These are phyloP conservation scores for Dioctria linearis DNA, from an alignment of 2,888 invertebrate species.

Conservation along the genomic window DNA sequence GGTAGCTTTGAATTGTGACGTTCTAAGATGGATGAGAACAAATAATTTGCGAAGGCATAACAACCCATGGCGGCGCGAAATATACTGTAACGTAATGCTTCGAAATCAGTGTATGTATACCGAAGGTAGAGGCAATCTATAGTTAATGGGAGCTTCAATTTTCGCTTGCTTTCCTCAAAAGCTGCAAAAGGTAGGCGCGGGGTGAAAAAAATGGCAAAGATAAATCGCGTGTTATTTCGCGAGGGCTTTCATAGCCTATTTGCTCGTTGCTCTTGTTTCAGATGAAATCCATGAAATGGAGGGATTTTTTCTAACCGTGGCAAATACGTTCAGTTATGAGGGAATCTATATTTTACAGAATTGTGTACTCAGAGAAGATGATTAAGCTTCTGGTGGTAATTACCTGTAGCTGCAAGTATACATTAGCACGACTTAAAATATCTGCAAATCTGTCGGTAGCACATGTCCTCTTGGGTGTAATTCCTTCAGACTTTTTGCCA, in stretches of 20 bases:
- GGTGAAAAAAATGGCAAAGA: slow-evolving; percentile 44
- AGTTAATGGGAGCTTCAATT: not conserved
- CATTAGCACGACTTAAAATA: slow-evolving; percentile 7
- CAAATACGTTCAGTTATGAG: slow-evolving; percentile 19
- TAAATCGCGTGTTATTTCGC: slow-evolving; percentile 16
- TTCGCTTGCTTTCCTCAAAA: slow-evolving; percentile 6
- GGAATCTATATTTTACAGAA: slow-evolving; percentile 2
- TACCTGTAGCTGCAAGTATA: slow-evolving; percentile 7
- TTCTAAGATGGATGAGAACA: slow-evolving; percentile 4
- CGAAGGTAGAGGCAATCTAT: not conserved
- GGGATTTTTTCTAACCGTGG: slow-evolving; percentile 7
- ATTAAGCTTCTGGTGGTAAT: slow-evolving; percentile 47
- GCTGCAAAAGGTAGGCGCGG: not conserved
- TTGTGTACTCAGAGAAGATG: not conserved
- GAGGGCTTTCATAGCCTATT: not conserved
- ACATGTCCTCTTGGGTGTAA: slow-evolving; percentile 7
- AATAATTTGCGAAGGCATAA: slow-evolving; percentile 14
- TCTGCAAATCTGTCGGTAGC: slow-evolving; percentile 20
- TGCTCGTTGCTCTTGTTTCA: slow-evolving; percentile 13
- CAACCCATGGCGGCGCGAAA: not conserved
- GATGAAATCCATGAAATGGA: slow-evolving; percentile 13
- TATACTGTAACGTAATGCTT: not conserved
- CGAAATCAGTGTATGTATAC: not conserved
- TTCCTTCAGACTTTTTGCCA: slow-evolving; percentile 10
- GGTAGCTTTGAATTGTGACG: slow-evolving; percentile 25